Base-by-base conservation (phyloP, 2,797 vertebrate genomes). In the Epinephelus malabaricus region DNA sequence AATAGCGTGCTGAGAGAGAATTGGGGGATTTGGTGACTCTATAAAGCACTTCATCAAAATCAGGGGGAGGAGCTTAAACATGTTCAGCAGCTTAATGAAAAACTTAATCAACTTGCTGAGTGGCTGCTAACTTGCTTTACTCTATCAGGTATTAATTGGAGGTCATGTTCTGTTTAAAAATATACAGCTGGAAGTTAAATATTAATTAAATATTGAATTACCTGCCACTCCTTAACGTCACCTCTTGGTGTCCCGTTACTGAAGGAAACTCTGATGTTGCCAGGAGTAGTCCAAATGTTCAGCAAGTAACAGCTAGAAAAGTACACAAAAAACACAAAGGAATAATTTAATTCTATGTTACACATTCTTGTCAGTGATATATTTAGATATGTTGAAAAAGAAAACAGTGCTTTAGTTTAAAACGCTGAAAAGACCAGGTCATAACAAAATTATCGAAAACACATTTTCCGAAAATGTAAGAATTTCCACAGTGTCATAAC, bases 151-250 rank as follows among this genome's bases (percentile, higher is more conserved):
- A 34, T 34, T 34, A 34, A 34, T 34, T 34, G 34, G 2, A 46
- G 23, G 59, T 64, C 23, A 10, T 38, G 27, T 13, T 64, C 45
- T 17, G 58, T 27, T 56, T n/a, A 15, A 30, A 64, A 40, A 43
- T 68, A 47, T 55, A 53, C 27, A 50, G 23, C 21, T 17, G 8
- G 5, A 61, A 18, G 64, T 62, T 71, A 74, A 62, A 74, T 55
- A 65, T 73, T 74, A 45, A 25, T 55, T 10, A 47, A 54, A 64
- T 45, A 72, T 30, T 64, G 40, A 64, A 66, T 38, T 21, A 34
- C 21, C 66, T 43, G 34, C 7, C 45, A 2, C 40, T 61, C 21
- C 19, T 64, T 17, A 2, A 23, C 30, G 21, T 18, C 53, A 34
- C 49, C 14, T 46, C 43, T 53, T 64, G 19, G 10, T 56, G 18